Percentiles rank a stretch among this genome's conserved stretches.
Evolutionary conservation across 2,113 vertebrate genomes (phyloP).

Genomic region (Malurus cyaneus): DNA sequence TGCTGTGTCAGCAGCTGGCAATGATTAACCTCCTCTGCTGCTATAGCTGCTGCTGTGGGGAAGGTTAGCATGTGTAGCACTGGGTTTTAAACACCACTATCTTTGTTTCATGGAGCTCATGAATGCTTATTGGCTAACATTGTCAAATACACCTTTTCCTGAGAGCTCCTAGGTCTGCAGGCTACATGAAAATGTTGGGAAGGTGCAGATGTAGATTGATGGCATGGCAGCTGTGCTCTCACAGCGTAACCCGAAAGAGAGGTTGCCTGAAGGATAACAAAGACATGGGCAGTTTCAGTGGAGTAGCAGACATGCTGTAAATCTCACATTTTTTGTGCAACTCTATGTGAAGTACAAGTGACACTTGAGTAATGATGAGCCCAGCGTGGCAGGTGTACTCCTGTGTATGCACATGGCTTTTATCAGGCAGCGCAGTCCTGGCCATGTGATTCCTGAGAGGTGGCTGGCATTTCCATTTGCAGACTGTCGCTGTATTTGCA

Average conservation of each 20-base stretch:
- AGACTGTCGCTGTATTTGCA: background rate
- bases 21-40: background rate
- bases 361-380: background rate
- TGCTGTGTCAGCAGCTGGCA: background rate
- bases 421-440: background rate
- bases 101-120: background rate
- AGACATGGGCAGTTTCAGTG: background rate
- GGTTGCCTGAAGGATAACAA: background rate
- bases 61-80: background rate
- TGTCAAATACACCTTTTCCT: background rate
- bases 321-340: background rate
- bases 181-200: background rate
- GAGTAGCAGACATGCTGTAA: background rate
- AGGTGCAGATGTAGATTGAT: background rate
- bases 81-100: background rate
- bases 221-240: background rate
- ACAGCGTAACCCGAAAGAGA: rapidly evolving
- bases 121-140: background rate
- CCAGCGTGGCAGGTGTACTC: background rate
- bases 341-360: background rate
- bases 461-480: background rate
- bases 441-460: background rate
- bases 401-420: background rate
- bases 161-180: background rate
- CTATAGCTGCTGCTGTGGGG: background rate